Evolutionary conservation across 2,797 vertebrate species (phyloP), one percentile per base, ranked within the genome.

Genomic region (Caiman crocodilus): DNA sequence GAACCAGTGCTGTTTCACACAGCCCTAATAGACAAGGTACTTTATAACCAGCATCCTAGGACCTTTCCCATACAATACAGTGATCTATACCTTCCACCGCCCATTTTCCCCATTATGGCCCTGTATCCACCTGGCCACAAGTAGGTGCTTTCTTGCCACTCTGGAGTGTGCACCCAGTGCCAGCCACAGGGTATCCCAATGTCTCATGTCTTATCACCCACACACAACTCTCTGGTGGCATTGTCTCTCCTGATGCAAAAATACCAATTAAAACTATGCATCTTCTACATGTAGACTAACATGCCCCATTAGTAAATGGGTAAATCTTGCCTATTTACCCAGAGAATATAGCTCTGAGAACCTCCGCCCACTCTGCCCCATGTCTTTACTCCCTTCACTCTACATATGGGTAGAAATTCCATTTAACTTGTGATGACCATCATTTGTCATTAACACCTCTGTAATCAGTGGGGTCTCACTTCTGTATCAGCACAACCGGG

Each of bases 381-480:
- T n/a, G 23, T 50, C 42, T 16, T 16, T 2, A 3, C 50, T 26
- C 26, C 14, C 71, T 55, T 25, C 71, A 16, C 25, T 17, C 60
- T 61, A 56, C 55, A 56, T 7, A 30, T 21, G 74, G 74, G 4
- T 60, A 88, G 78, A 65, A 1, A 1, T 21, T 17, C 2, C 4
- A 9, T 23, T 73, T 14, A 23, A 35, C 30, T 5, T 0, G 1
- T 21, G 15, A 60, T 87, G 61, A 23, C 20, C 42, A 25, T 1
- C 42, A 50, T 50, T 50, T 50, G 42, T 50, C 42, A 10, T 0
- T 7, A 77, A 76, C 3, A 4, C 17, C 0, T 0, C 74, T 1
- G 0, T 81, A 20, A 8, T 18, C 0, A 0, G 21, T 30, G 58
- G 30, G 55, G 71, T 5, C 7, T 20, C 2, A 23, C 2, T 1